These are phyloP conservation scores for Dendropsophus ebraccatus DNA, from an alignment of 2,113 vertebrate genomes.

Conservation along the genomic window DNA sequence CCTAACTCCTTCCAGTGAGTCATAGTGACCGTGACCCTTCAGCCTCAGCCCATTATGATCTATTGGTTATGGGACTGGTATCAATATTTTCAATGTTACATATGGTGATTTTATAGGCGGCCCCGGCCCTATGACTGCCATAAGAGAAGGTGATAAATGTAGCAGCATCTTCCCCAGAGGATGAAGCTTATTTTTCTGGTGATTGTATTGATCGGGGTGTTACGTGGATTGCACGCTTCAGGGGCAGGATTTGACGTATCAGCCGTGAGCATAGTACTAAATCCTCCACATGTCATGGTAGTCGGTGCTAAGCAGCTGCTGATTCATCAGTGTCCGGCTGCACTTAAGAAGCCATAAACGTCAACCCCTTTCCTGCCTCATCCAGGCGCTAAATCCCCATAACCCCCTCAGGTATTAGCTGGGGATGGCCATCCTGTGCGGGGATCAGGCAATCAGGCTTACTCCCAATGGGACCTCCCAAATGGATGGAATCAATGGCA, in stretches of 20 bases:
- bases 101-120: too few species aligned
- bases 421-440: background rate
- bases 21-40: too few species aligned
- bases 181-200: background rate
- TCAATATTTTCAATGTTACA: too few species aligned
- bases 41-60: too few species aligned
- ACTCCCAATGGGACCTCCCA: too few species aligned
- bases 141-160: background rate
- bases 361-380: background rate
- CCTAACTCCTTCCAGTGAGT: too few species aligned
- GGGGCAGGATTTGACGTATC: background rate
- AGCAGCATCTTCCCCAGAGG: background rate
- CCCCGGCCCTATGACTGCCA: too few species aligned
- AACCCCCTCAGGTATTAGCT: background rate
- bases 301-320: background rate
- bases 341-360: background rate
- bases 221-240: background rate
- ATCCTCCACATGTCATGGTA: background rate
- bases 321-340: background rate
- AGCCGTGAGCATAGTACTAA: background rate
- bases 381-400: background rate
- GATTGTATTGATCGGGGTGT: background rate
- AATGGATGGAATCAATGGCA: too few species aligned
- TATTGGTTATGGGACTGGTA: too few species aligned
- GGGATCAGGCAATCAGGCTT: background rate